A percentile compares a stretch with the other conserved stretches of the same genome.
These are phyloP conservation scores for Archocentrus centrarchus DNA, from an alignment of 2,113 vertebrate genomes.

Conservation along the genomic window DNA sequence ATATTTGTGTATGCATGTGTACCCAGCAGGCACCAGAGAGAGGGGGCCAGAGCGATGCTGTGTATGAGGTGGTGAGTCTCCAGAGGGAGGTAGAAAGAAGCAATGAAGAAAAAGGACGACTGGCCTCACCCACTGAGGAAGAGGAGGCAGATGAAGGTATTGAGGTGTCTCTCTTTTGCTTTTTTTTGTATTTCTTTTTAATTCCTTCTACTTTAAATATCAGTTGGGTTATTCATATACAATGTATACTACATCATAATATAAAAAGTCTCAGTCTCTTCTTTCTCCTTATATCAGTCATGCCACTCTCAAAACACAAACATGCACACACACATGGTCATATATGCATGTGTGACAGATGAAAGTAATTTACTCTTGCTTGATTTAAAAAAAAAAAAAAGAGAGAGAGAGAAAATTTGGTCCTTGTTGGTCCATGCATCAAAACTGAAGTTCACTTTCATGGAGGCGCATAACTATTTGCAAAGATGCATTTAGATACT, in stretches of 20 bases:
- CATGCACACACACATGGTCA: not conserved
- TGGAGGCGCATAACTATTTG: constrained; percentile 17
- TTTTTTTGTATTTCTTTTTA: not conserved
- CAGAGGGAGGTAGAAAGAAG: constrained; percentile 89
- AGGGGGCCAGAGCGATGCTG: constrained; percentile 85
- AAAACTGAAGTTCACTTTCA: constrained; percentile 31
- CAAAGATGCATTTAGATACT: not conserved
- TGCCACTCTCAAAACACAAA: not conserved
- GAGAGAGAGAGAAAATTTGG: no score
- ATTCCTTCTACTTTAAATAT: not conserved
- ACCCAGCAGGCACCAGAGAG: constrained; percentile 84
- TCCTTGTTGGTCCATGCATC: constrained; percentile 13
- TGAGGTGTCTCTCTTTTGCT: not conserved
- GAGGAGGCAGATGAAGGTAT: constrained; percentile 93
- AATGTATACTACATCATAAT: accelerated
- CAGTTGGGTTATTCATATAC: not conserved
- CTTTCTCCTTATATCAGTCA: not conserved
- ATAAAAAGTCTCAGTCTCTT: not conserved
- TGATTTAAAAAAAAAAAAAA: no score
- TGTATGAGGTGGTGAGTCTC: constrained; percentile 95
- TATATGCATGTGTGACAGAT: not conserved
- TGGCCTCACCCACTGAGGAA: constrained; percentile 87
- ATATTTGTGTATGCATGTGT: constrained; percentile 17
- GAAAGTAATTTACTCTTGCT: not conserved
- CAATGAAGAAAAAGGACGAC: constrained; percentile 77